A percentile compares a stretch with the other conserved stretches of the same genome.
phyloP scores from a whole-genome alignment of 1,140 invertebrate species.

The Sycophaga agraensis region DNA sequence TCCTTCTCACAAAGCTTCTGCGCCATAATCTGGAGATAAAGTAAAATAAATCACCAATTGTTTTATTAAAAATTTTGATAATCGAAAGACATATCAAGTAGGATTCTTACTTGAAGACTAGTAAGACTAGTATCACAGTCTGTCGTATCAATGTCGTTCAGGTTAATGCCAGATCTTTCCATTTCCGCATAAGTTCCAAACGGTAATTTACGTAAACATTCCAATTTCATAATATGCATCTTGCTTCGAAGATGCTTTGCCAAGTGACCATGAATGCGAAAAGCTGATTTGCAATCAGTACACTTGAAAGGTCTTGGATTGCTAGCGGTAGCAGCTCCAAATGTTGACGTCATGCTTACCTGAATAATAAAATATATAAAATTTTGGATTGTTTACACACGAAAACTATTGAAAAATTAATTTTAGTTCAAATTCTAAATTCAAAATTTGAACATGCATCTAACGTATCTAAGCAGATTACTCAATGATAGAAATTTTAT shows the following conservation, averaged over 20 bases:
- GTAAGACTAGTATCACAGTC: constrained; percentile 91
- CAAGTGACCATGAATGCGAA: constrained; percentile 93
- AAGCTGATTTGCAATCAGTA: constrained; percentile 92
- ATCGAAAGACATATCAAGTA: background rate
- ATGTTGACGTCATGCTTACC: constrained; percentile 81
- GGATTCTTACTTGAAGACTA: constrained; percentile 70
- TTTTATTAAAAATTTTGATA: constrained; percentile 10
- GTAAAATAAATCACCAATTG: background rate
- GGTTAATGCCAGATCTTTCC: constrained; percentile 83
- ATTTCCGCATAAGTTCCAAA: constrained; percentile 96
- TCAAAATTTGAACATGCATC: no score
- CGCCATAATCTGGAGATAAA: constrained; percentile 66
- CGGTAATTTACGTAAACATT: constrained; percentile 88
- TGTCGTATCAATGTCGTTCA: constrained; percentile 91
- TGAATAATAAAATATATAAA: constrained; percentile 32
- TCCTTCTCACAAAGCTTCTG: constrained; percentile 82
- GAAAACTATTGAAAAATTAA: background rate
- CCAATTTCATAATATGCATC: constrained; percentile 94
- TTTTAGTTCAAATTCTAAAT: no score
- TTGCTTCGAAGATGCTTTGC: constrained; percentile 96
- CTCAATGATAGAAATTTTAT: no score
- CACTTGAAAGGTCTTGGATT: constrained; percentile 95
- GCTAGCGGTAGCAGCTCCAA: constrained; percentile 78
- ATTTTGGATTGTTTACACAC: background rate
- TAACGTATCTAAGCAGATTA: no score